Conservation (phyloP, 2,797 vertebrate genomes). For the Alauda arvensis region DNA sequence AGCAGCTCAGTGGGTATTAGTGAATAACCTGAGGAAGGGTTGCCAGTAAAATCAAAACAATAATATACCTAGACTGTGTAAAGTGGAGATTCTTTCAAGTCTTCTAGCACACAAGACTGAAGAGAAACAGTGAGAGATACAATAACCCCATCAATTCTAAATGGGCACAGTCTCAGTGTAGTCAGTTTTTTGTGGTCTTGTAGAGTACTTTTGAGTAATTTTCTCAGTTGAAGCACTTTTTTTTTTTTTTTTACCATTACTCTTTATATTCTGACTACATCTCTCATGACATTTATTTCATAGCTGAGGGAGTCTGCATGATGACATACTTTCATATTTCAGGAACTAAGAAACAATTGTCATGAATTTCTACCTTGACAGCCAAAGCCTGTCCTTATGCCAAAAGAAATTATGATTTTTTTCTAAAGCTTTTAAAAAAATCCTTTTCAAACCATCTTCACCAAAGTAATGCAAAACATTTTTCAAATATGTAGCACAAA, state of each 20-base stretch:
- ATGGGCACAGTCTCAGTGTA: background rate
- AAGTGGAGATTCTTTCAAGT: background rate
- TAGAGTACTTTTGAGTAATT: background rate
- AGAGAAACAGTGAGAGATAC: background rate
- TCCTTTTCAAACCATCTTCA: background rate
- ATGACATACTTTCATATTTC: background rate
- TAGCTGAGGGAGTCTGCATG: background rate
- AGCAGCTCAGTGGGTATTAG: background rate
- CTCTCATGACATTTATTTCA: background rate
- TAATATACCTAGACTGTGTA: background rate
- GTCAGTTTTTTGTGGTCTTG: background rate
- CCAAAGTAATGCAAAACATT: background rate
- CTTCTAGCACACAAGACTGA: background rate
- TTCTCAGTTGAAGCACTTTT: conserved; percentile 12
- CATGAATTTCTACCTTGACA: background rate
- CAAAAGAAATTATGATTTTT: background rate
- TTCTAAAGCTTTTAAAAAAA: background rate
- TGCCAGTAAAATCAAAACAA: background rate
- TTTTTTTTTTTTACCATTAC: conserved; percentile 27
- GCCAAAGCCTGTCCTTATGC: background rate
- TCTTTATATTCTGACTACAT: conserved; percentile 22
- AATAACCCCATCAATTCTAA: background rate
- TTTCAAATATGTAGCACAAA: background rate
- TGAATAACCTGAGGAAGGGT: background rate
- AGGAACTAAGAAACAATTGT: background rate